Conservation (phyloP, 1,140 invertebrate species). For the Plectrocnemia conspersa region DNA sequence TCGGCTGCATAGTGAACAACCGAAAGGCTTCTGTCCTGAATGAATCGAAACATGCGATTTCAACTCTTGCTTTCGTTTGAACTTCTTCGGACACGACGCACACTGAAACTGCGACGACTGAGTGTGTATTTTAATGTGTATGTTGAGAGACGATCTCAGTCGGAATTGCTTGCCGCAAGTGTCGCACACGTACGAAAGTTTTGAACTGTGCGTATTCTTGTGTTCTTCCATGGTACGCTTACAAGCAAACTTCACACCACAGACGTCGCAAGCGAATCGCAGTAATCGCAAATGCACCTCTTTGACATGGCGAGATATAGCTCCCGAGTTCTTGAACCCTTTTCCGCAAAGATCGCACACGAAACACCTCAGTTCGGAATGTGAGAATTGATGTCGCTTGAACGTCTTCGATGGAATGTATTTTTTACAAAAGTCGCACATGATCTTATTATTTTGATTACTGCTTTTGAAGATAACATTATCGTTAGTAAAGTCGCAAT, state of each 20-base stretch:
- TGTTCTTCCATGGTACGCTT: conserved; percentile 49
- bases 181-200: conserved; percentile 48
- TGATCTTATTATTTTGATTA: no score
- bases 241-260: conserved; percentile 48
- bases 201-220: conserved; percentile 45
- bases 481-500: no score
- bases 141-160: conserved; percentile 48
- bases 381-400: conserved; percentile 40
- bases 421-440: conserved; percentile 15
- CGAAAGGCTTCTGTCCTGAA: conserved; percentile 11
- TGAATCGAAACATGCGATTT: conserved; percentile 34
- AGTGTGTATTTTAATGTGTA: conserved; percentile 47
- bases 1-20: conserved; percentile 20
- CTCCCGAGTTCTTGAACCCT: conserved; percentile 17
- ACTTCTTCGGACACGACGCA: conserved; percentile 31
- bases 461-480: no score
- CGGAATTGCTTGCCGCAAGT: conserved; percentile 52
- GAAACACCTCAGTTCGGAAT: conserved; percentile 44
- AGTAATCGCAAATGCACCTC: conserved; percentile 17
- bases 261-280: conserved; percentile 44
- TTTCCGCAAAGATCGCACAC: conserved; percentile 40
- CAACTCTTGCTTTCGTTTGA: conserved; percentile 38
- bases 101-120: conserved; percentile 30
- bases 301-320: conserved; percentile 8
- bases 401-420: conserved; percentile 4